Conservation (phyloP, 2,888 invertebrate species). For the Sylvicola cinctus region DNA sequence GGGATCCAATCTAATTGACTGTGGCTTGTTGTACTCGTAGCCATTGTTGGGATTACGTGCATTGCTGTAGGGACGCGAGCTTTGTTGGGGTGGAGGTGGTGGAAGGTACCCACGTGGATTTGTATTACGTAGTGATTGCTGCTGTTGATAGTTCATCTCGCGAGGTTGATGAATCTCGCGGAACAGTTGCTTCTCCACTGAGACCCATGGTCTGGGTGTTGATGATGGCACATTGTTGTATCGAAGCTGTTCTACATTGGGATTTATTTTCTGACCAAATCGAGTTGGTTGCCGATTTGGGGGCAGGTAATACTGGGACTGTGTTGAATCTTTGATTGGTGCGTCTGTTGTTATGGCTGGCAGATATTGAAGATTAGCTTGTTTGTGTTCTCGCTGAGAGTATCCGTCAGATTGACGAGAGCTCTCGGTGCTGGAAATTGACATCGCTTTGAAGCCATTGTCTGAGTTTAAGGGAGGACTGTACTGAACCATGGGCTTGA, state of each 20-base stretch:
- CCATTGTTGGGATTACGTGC: slow-evolving; percentile 6
- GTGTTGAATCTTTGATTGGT: slow-evolving; percentile 12
- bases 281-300: slow-evolving; percentile 8
- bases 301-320: slow-evolving; percentile 6
- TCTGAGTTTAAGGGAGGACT: slow-evolving; percentile 21
- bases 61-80: slow-evolving; percentile 7
- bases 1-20: background rate
- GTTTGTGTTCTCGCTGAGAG: slow-evolving; percentile 15
- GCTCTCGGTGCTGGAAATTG: slow-evolving; percentile 10
- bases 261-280: slow-evolving; percentile 27
- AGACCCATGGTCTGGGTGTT: slow-evolving; percentile 11
- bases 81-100: slow-evolving; percentile 11
- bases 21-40: background rate
- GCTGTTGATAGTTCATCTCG: background rate
- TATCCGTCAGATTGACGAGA: too few relatives aligned
- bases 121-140: background rate
- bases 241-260: slow-evolving; percentile 39
- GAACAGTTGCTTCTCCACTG: slow-evolving; percentile 14
- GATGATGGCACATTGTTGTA: slow-evolving; percentile 26
- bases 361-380: slow-evolving; percentile 16
- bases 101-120: slow-evolving; percentile 4
- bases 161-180: slow-evolving; percentile 10
- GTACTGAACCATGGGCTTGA: slow-evolving; percentile 39
- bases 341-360: slow-evolving; percentile 19
- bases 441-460: slow-evolving; percentile 15